Percentiles rank a stretch among this genome's conserved stretches.
These are phyloP conservation scores for Mohoua ochrocephala DNA, from an alignment of 2,113 vertebrate genomes.

Conservation along the genomic window DNA sequence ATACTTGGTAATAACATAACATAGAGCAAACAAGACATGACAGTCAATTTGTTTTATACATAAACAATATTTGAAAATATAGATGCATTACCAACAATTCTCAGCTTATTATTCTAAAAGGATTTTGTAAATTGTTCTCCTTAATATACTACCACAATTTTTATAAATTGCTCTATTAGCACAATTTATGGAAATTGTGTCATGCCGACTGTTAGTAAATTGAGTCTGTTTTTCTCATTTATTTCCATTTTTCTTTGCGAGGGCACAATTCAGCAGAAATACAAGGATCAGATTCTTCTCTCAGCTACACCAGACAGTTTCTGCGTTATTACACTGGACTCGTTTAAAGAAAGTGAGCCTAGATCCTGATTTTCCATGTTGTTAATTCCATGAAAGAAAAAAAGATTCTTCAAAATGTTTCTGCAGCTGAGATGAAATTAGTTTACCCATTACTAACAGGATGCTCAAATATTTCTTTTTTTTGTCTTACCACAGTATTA, in stretches of 20 bases:
- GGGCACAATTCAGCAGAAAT: background rate
- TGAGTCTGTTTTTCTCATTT: conserved; percentile 14
- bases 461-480: conserved; percentile 16
- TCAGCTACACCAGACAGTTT: background rate
- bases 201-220: conserved; percentile 43
- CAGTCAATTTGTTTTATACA: conserved; percentile 41
- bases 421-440: conserved; percentile 12
- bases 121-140: conserved; percentile 48
- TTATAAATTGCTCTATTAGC: conserved; percentile 62
- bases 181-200: conserved; percentile 56
- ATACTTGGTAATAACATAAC: background rate
- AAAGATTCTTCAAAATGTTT: background rate
- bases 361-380: background rate
- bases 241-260: background rate
- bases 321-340: background rate
- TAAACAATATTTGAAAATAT: conserved; percentile 27
- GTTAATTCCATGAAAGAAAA: background rate
- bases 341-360: background rate
- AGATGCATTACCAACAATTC: conserved; percentile 26
- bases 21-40: conserved; percentile 11
- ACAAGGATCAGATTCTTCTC: background rate
- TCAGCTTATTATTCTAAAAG: conserved; percentile 50
- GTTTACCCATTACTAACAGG: background rate
- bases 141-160: conserved; percentile 47
- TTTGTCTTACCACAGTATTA: background rate